These are phyloP conservation scores for Camponotus floridanus DNA, from an alignment of 1,140 invertebrate species.

Conservation along the genomic window DNA sequence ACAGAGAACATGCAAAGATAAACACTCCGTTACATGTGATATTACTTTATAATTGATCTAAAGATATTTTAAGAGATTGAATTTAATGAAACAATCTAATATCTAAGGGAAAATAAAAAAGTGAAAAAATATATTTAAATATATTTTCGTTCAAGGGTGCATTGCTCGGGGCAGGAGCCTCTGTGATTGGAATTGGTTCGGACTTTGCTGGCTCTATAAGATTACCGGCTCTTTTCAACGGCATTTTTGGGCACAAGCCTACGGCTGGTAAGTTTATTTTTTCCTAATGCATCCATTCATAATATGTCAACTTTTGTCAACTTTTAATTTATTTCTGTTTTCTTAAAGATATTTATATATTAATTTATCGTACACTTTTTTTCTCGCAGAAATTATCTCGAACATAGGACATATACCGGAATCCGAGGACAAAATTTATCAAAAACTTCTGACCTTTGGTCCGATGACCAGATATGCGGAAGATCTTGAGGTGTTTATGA, in stretches of 20 bases:
- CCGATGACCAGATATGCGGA: constrained; percentile 92
- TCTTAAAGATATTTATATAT: background rate
- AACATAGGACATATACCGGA: constrained; percentile 87
- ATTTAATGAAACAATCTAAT: background rate
- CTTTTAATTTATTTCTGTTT: background rate
- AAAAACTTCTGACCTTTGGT: constrained; percentile 88
- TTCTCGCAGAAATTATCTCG: constrained; percentile 85
- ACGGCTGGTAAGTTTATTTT: constrained; percentile 87
- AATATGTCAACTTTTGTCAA: too few relatives aligned
- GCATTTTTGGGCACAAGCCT: constrained; percentile 95
- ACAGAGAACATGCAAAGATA: background rate
- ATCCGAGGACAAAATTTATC: constrained; percentile 84
- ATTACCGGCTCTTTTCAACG: constrained; percentile 94
- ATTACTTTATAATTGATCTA: background rate
- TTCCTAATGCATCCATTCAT: background rate
- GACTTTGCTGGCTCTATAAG: constrained; percentile 96
- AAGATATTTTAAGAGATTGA: background rate
- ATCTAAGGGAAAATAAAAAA: background rate
- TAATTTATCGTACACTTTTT: background rate
- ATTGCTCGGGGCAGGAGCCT: constrained; percentile 90
- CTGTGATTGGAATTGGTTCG: constrained; percentile 93
- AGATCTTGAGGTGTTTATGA: constrained; percentile 90
- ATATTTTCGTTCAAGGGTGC: constrained; percentile 86
- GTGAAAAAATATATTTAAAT: background rate
- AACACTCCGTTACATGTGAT: background rate